Conservation (phyloP, 2,113 vertebrate genomes). For the Ceyx margarethae region DNA sequence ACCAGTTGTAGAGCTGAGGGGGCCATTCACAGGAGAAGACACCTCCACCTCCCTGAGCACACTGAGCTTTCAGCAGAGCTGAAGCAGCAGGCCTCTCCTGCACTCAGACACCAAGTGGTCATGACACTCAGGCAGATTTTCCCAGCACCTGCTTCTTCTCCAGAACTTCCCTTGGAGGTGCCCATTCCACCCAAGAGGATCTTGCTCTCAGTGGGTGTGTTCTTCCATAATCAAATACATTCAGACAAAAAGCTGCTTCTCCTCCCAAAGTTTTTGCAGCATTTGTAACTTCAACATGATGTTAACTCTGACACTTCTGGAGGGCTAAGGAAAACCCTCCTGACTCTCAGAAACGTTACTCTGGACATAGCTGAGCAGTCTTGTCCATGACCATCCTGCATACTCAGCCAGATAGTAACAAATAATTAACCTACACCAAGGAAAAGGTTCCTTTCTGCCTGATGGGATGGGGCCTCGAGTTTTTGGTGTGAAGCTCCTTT, state of each 20-base stretch:
- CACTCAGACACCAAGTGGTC: neutral
- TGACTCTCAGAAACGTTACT: neutral
- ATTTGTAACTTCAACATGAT: neutral
- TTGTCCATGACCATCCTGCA: neutral
- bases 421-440: conserved; percentile 19
- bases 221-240: neutral
- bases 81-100: neutral
- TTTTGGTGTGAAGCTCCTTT: neutral
- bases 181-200: neutral
- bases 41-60: neutral
- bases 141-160: neutral
- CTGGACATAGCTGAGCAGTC: neutral
- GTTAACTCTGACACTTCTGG: neutral
- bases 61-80: neutral
- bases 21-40: neutral
- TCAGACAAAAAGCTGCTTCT: neutral
- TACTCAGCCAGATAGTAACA: neutral
- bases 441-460: neutral
- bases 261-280: neutral
- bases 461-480: neutral
- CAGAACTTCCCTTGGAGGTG: neutral
- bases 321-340: neutral
- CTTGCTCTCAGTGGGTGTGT: neutral
- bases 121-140: neutral
- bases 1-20: neutral